Percentiles rank a stretch among this genome's conserved stretches.
Evolutionary conservation across 2,113 vertebrate genomes (phyloP).

Genomic region (Percopsis transmontana): DNA sequence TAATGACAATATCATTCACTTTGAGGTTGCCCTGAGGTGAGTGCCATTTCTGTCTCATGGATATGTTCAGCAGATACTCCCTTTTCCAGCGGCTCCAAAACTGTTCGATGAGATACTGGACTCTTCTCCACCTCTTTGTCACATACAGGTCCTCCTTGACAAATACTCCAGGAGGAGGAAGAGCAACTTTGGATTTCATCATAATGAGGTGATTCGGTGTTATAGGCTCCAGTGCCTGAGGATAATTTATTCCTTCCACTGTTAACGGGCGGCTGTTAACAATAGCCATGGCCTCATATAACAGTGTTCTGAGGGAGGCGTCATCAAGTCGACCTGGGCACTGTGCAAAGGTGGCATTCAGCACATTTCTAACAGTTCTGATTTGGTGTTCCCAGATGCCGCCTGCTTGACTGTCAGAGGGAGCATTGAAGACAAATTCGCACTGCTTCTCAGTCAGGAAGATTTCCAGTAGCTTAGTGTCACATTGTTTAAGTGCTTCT

Average conservation of each 20-base stretch:
- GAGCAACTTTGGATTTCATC: constrained; percentile 25
- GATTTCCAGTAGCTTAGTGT: no score
- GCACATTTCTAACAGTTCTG: constrained; percentile 6
- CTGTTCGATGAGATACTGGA: constrained; percentile 26
- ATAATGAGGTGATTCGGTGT: constrained; percentile 27
- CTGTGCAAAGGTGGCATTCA: constrained; percentile 1
- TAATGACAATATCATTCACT: constrained; percentile 6
- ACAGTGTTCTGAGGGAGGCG: constrained; percentile 28
- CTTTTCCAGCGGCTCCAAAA: constrained; percentile 32
- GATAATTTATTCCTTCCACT: constrained; percentile 23
- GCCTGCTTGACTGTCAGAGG: no score
- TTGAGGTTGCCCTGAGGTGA: constrained; percentile 3
- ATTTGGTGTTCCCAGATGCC: constrained; percentile 12
- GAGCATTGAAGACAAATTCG: no score
- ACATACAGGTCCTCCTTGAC: constrained; percentile 2
- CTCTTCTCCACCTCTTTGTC: neutral
- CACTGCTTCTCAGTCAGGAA: no score
- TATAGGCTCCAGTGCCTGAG: constrained; percentile 13
- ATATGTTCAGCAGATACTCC: constrained; percentile 25
- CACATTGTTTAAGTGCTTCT: no score
- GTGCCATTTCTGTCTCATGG: constrained; percentile 29
- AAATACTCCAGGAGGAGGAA: constrained; percentile 21
- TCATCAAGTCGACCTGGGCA: constrained; percentile 5
- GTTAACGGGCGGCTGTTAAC: constrained; percentile 24
- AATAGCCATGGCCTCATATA: constrained; percentile 35